Conservation (phyloP, 2,888 invertebrate genomes). For the Diaprepes abbreviatus region DNA sequence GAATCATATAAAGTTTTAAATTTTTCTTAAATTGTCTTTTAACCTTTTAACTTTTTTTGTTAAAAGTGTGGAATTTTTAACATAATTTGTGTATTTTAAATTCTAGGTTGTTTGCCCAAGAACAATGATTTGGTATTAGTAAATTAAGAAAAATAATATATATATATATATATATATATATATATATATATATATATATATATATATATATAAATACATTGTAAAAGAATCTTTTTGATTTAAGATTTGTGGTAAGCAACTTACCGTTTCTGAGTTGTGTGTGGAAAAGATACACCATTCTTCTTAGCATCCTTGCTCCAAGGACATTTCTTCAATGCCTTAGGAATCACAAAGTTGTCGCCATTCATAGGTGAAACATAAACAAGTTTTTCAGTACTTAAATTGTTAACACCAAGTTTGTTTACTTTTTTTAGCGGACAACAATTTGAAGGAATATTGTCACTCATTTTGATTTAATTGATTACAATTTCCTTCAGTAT, state of each 20-base stretch:
- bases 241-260: too few species aligned
- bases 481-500: too few species aligned
- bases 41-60: too few species aligned
- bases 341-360: constrained; percentile 39
- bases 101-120: too few species aligned
- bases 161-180: constrained; percentile 17
- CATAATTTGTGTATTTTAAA: too few species aligned
- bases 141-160: too few species aligned
- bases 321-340: constrained; percentile 27
- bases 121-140: too few species aligned
- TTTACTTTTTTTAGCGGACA: not conserved
- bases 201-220: constrained; percentile 1
- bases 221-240: not conserved
- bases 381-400: constrained; percentile 4
- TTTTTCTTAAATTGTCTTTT: too few species aligned
- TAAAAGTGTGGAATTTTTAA: too few species aligned
- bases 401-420: not conserved
- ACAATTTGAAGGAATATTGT: too few species aligned
- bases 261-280: constrained; percentile 38
- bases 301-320: constrained; percentile 37
- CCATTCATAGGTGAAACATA: constrained; percentile 41
- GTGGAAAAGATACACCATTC: constrained; percentile 27
- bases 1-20: too few species aligned
- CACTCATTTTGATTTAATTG: too few species aligned
- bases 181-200: constrained; percentile 15